Evolutionary conservation across 2,113 vertebrate species (phyloP).

Genomic region (Catharus fuscescens): DNA sequence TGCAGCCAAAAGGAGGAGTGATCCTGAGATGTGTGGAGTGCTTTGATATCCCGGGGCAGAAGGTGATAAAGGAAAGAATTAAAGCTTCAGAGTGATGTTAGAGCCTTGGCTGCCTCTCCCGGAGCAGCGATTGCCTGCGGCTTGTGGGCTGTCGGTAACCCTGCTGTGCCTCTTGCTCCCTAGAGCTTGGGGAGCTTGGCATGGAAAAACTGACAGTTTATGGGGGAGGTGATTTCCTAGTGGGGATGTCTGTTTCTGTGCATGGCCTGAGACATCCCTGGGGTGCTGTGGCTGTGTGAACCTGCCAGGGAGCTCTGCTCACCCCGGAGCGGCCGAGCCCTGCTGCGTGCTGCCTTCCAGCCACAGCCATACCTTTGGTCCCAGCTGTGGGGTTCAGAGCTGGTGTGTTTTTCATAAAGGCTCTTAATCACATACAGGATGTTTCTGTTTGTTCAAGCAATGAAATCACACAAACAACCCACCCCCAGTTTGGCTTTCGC

Average conservation of each 20-base stretch:
- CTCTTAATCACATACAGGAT: slow-evolving; percentile 67
- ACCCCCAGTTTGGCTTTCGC: slow-evolving; percentile 55
- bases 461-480: slow-evolving; percentile 72
- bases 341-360: background rate
- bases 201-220: background rate
- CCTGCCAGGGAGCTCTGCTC: background rate
- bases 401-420: slow-evolving; percentile 60
- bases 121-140: fast-evolving
- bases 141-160: background rate
- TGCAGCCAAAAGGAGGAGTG: background rate
- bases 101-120: background rate
- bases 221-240: background rate
- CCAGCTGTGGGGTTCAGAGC: slow-evolving; percentile 3
- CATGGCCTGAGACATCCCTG: background rate
- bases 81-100: background rate
- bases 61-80: slow-evolving; percentile 28
- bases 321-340: background rate
- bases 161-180: background rate
- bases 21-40: background rate
- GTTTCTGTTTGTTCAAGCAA: slow-evolving; percentile 73
- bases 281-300: background rate
- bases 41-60: background rate
- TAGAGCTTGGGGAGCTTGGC: background rate
- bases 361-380: background rate
- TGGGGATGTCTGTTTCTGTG: background rate